phyloP scores from a whole-genome alignment of 2,888 invertebrate genomes.

The Ophioninae sp. region DNA sequence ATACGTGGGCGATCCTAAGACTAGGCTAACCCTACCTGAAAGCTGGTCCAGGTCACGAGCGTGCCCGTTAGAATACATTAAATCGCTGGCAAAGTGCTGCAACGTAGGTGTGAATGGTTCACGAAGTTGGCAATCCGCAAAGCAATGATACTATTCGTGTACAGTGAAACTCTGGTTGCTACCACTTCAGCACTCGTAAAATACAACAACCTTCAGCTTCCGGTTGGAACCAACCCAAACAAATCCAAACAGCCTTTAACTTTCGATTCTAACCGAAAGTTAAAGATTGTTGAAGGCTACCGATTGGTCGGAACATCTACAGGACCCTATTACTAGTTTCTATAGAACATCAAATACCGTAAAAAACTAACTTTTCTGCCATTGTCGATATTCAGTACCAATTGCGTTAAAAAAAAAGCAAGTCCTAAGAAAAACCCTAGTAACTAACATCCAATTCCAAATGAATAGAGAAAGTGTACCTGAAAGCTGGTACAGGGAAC shows the following conservation, averaged over 20 bases:
- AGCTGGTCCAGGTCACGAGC: conserved; percentile 87
- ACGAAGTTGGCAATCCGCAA: neutral
- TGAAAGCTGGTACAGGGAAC: conserved; percentile 87
- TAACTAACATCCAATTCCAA: neutral
- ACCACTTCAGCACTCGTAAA: too few relatives aligned
- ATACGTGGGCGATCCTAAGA: conserved; percentile 14
- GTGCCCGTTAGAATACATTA: conserved; percentile 86
- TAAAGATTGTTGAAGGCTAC: too few relatives aligned
- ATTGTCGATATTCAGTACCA: too few relatives aligned
- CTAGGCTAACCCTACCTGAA: conserved; percentile 82
- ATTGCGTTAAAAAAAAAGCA: too few relatives aligned
- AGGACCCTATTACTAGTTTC: too few relatives aligned
- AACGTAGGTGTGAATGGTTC: conserved; percentile 59
- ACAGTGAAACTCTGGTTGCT: neutral
- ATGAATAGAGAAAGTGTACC: conserved; percentile 80
- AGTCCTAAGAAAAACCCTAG: neutral
- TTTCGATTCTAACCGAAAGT: too few relatives aligned
- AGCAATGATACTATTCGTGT: neutral
- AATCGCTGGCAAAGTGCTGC: conserved; percentile 70
- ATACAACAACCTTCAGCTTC: too few relatives aligned
- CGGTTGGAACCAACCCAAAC: too few relatives aligned
- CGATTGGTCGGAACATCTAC: too few relatives aligned
- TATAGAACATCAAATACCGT: too few relatives aligned
- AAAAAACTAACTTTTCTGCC: neutral
- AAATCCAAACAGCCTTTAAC: too few relatives aligned